These are phyloP conservation scores for Alectoris magna DNA, from an alignment of 2,797 vertebrate species.

Conservation along the genomic window DNA sequence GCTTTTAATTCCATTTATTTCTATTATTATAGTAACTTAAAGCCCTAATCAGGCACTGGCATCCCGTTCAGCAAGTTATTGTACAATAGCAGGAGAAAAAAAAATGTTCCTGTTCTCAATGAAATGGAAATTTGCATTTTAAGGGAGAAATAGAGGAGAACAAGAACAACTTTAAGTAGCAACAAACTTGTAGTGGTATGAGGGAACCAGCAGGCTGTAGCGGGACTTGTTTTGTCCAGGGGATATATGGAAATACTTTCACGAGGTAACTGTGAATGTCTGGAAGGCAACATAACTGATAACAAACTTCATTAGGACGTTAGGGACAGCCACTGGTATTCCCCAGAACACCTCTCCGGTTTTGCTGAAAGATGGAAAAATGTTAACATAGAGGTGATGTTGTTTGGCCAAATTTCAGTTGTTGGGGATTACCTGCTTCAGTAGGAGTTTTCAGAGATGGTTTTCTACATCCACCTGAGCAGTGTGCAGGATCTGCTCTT, in stretches of 20 bases:
- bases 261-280: not conserved
- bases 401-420: not conserved
- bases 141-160: constrained; percentile 8
- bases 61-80: not conserved
- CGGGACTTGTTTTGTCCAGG: not conserved
- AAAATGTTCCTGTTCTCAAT: not conserved
- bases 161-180: not conserved
- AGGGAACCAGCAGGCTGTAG: not conserved
- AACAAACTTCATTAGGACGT: not conserved
- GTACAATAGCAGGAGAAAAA: not conserved
- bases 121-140: constrained; percentile 25
- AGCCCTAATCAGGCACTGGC: not conserved
- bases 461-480: not conserved
- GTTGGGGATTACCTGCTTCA: not conserved
- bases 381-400: not conserved
- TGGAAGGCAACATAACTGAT: not conserved
- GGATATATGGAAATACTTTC: not conserved
- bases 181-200: not conserved
- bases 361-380: not conserved
- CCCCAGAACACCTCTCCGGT: not conserved
- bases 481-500: not conserved
- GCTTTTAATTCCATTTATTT: constrained; percentile 4
- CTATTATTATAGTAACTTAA: not conserved
- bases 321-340: not conserved
- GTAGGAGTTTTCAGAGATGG: not conserved